Evolutionary conservation across 2,797 vertebrate genomes (phyloP).

Genomic region (Hippopotamyrus pictus): DNA sequence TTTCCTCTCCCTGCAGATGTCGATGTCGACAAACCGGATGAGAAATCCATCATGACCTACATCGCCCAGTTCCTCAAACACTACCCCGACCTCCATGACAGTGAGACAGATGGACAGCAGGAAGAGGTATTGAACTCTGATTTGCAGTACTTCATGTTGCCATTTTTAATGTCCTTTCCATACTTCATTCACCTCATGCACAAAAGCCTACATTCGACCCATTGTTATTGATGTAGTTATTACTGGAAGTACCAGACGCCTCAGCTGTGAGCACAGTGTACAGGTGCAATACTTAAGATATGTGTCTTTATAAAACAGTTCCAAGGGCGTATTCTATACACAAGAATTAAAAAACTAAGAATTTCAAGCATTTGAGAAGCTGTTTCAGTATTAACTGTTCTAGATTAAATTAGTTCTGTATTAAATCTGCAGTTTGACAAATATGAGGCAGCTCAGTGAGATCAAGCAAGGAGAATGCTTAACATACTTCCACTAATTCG

Average conservation of each 20-base stretch:
- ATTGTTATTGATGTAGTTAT: neutral
- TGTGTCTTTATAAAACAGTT: neutral
- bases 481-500: neutral
- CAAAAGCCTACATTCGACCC: neutral
- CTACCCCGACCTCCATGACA: conserved; percentile 68
- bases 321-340: neutral
- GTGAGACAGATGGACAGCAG: conserved; percentile 56
- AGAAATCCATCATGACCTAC: conserved; percentile 98
- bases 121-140: conserved; percentile 71
- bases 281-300: neutral
- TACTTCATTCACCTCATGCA: neutral
- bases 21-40: conserved; percentile 95
- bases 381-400: neutral
- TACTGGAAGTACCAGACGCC: neutral
- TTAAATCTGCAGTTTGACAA: neutral
- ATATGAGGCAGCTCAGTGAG: neutral
- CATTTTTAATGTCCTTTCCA: neutral
- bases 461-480: neutral
- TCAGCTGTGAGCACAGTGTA: neutral
- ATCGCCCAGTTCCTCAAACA: conserved; percentile 92
- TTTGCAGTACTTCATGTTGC: neutral
- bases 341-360: neutral
- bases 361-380: neutral
- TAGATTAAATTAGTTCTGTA: neutral
- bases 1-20: conserved; percentile 68